phyloP scores from a whole-genome alignment of 2,113 vertebrate genomes.

The Rattus rattus region DNA sequence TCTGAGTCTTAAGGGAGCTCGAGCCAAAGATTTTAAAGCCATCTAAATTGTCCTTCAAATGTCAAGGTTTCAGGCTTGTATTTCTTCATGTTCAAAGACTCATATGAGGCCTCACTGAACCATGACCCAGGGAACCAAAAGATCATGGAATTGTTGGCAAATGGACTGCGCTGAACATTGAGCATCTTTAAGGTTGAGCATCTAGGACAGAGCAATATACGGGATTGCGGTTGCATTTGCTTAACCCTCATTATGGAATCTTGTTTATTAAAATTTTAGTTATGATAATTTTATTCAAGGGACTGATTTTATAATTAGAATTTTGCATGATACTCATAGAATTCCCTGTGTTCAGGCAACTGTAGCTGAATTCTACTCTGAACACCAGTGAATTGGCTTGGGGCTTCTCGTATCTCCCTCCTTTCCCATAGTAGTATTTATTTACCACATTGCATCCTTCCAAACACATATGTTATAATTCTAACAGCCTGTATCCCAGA shows the following conservation, averaged over 20 bases:
- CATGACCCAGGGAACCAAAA: not conserved
- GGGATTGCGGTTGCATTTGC: not conserved
- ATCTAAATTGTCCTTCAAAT: not conserved
- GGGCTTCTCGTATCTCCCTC: not conserved
- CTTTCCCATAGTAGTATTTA: not conserved
- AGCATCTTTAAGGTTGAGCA: not conserved
- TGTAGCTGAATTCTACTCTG: not conserved
- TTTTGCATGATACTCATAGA: not conserved
- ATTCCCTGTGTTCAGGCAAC: not conserved
- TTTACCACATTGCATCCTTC: not conserved
- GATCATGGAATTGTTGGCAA: not conserved
- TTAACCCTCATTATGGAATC: not conserved
- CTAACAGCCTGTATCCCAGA: too few species aligned
- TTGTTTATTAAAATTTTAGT: not conserved
- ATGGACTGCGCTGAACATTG: not conserved
- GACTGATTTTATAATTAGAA: not conserved
- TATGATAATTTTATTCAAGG: constrained; percentile 30
- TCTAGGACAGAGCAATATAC: not conserved
- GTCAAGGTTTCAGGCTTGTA: not conserved
- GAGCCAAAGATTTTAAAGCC: constrained; percentile 22
- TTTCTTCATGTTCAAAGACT: not conserved
- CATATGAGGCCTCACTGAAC: not conserved
- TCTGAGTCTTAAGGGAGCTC: not conserved
- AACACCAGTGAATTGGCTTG: not conserved
- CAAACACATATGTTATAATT: not conserved